Evolutionary conservation across 1,140 invertebrate species (phyloP).

Genomic region (Drosophila mojavensis): DNA sequence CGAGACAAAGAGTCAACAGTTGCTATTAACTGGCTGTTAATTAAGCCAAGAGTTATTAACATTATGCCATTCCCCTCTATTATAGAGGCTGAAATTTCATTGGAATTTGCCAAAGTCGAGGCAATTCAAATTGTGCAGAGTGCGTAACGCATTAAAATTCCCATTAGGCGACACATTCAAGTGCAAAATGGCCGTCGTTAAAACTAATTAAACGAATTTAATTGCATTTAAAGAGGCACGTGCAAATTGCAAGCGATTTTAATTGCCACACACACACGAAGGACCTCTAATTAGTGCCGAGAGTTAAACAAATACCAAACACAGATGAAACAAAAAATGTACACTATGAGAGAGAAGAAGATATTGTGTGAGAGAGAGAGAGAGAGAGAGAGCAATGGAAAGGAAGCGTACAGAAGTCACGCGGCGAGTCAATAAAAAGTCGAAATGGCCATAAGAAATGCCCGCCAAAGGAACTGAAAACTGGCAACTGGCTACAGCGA

Average conservation of each 20-base stretch:
- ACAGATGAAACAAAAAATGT: background rate
- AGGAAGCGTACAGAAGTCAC: conserved; percentile 38
- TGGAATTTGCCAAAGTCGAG: background rate
- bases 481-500: conserved; percentile 7
- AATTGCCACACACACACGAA: conserved; percentile 35
- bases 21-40: background rate
- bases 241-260: conserved; percentile 54
- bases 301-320: conserved; percentile 19
- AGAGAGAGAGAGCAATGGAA: background rate
- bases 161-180: conserved; percentile 27
- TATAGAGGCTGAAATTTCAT: background rate
- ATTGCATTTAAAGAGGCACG: conserved; percentile 54
- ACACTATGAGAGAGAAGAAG: too few relatives aligned
- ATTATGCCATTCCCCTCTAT: background rate
- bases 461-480: conserved; percentile 43
- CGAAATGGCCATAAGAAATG: conserved; percentile 51
- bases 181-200: conserved; percentile 47
- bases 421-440: conserved; percentile 50
- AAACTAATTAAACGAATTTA: conserved; percentile 56
- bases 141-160: conserved; percentile 29
- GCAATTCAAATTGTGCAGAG: conserved; percentile 4
- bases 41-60: conserved; percentile 1
- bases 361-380: background rate
- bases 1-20: background rate
- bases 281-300: conserved; percentile 37